Conservation (phyloP, 2,113 vertebrate genomes). For the Rhinogobius similis region DNA sequence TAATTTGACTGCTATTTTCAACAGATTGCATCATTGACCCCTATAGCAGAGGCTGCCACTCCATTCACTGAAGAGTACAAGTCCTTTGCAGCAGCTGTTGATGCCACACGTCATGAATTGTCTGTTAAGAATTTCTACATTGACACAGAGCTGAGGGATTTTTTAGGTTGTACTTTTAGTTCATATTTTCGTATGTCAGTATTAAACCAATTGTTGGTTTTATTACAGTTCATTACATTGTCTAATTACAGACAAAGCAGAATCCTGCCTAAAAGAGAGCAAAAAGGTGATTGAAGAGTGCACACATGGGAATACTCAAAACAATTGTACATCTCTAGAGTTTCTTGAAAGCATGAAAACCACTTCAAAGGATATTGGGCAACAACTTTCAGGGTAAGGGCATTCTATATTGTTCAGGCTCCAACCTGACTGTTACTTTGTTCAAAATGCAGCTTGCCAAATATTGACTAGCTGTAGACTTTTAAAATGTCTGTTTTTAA, state of each 20-base stretch:
- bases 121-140: slow-evolving; percentile 82
- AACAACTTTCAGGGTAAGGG: slow-evolving; percentile 66
- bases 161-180: slow-evolving; percentile 77
- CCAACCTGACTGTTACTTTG: background rate
- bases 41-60: slow-evolving; percentile 63
- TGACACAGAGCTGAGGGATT: slow-evolving; percentile 68
- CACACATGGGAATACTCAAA: slow-evolving; percentile 44
- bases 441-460: background rate
- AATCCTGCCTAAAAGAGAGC: slow-evolving; percentile 62
- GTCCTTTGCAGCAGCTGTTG: slow-evolving; percentile 81
- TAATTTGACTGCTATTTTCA: background rate
- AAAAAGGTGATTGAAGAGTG: slow-evolving; percentile 66
- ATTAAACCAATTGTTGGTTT: too few relatives aligned
- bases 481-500: background rate
- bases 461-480: background rate
- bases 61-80: slow-evolving; percentile 81
- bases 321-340: slow-evolving; percentile 50
- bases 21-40: slow-evolving; percentile 79
- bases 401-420: background rate
- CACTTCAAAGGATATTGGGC: slow-evolving; percentile 59
- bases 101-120: slow-evolving; percentile 83
- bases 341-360: slow-evolving; percentile 66
- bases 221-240: too few relatives aligned
- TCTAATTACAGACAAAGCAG: slow-evolving; percentile 67
- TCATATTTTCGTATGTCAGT: background rate